Percentiles rank a stretch among this genome's conserved stretches.
Evolutionary conservation across 2,113 vertebrate species (phyloP).

Genomic region (Hippocampus barbouri): DNA sequence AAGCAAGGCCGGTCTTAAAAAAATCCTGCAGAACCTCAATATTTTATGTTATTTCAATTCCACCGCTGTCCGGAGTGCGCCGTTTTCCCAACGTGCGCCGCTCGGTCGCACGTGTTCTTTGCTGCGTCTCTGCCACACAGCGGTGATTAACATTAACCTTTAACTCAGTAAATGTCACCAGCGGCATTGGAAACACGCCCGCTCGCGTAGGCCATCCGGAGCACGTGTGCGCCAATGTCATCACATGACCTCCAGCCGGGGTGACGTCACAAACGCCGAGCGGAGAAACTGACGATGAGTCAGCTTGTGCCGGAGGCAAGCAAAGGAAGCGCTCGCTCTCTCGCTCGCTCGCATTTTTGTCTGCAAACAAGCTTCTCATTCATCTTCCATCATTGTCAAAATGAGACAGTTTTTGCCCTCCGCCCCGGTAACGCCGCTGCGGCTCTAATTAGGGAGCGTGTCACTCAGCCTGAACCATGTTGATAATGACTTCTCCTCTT

Average conservation of each 20-base stretch:
- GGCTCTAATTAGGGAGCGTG: neutral
- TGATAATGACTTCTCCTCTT: neutral
- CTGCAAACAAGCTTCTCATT: constrained; percentile 30
- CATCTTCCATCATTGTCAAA: constrained; percentile 36
- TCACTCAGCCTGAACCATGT: neutral
- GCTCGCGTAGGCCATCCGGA: constrained; percentile 11
- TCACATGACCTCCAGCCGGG: constrained; percentile 7
- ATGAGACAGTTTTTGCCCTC: constrained; percentile 23
- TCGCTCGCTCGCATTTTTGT: constrained; percentile 13
- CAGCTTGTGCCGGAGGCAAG: constrained; percentile 9
- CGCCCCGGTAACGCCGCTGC: constrained; percentile 28
- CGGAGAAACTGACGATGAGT: constrained; percentile 16
- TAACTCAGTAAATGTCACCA: constrained; percentile 34
- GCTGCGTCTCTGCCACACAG: constrained; percentile 25
- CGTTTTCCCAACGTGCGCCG: neutral
- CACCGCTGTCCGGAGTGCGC: neutral
- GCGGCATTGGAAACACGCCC: constrained; percentile 12
- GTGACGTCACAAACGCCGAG: constrained; percentile 37
- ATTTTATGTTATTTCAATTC: neutral
- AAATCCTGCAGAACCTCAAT: too few species aligned
- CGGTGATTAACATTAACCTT: constrained; percentile 49
- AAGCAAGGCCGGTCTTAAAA: too few species aligned
- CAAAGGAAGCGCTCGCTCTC: neutral
- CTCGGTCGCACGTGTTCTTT: constrained; percentile 11
- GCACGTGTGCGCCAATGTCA: constrained; percentile 19